These are phyloP conservation scores for Amyelois transitella DNA, from an alignment of 1,140 invertebrate genomes.

Conservation along the genomic window DNA sequence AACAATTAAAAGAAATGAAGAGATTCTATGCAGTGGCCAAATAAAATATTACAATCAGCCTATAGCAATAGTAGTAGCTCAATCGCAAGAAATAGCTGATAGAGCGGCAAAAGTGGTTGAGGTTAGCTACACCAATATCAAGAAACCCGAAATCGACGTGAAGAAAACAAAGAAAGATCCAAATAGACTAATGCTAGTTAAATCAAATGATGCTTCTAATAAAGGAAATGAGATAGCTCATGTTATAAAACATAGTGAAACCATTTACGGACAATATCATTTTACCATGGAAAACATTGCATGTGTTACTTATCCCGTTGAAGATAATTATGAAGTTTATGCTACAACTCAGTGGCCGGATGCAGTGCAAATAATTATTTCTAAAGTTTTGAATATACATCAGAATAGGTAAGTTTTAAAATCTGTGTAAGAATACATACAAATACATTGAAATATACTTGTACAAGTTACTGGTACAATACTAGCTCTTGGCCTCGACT, in stretches of 20 bases:
- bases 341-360: constrained; percentile 78
- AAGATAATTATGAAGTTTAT: constrained; percentile 79
- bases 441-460: too few relatives aligned
- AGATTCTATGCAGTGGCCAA: constrained; percentile 64
- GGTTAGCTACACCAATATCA: constrained; percentile 75
- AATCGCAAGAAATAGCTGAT: constrained; percentile 76
- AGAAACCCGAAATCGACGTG: constrained; percentile 36
- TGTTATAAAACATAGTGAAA: constrained; percentile 40
- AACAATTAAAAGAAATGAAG: constrained; percentile 48
- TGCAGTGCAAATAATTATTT: constrained; percentile 71
- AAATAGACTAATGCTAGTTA: constrained; percentile 20
- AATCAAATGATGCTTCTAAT: constrained; percentile 8
- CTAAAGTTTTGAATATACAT: constrained; percentile 23
- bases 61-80: constrained; percentile 82
- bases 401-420: constrained; percentile 5
- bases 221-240: constrained; percentile 49
- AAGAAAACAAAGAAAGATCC: constrained; percentile 34
- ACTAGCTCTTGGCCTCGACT: too few relatives aligned
- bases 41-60: constrained; percentile 82
- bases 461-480: too few relatives aligned
- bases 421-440: too few relatives aligned
- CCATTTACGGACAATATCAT: constrained; percentile 48
- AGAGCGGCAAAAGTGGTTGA: constrained; percentile 79
- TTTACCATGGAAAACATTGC: constrained; percentile 75
- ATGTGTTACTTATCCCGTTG: constrained; percentile 76